Base-by-base conservation (phyloP, 2,113 vertebrate genomes). In the Epinephelus fuscoguttatus region DNA sequence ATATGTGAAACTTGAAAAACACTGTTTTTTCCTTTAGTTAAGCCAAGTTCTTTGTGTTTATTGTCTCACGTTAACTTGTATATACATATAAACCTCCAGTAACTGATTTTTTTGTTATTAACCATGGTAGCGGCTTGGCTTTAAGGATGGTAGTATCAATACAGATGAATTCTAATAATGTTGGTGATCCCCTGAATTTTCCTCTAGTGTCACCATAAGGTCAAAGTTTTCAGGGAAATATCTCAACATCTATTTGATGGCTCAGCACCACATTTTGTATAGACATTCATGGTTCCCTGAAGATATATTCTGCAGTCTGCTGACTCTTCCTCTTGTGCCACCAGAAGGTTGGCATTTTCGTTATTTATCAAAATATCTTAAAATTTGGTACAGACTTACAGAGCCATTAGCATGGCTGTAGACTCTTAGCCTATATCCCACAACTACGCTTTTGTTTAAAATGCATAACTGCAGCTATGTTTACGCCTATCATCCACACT, bases 1-100 rank as follows among this genome's bases (percentile, higher is more conserved):
- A 68, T 62, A 70, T 37, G 13, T 60, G 62, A 63, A 74, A 60
- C 21, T 47, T 47, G 8, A 60, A 55, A 40, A 49, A 25, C 11
- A 15, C 25, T 50, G n/a, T 0, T 74, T 77, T 71, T 47, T 15
- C 3, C 21, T 80, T 30, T 53, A 57, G 37, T 33, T 27, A 23
- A 49, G 17, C 25, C 4, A 4, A 17, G 25, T 45, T 59, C 9
- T 45, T 76, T 3, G 5, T 42, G 11, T 86, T 83, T 23, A 63
- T 68, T 70, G 52, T 10, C 11, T 6, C 8, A 27, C 70, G 78
- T 62, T 73, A 33, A 49, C 42, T 68, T 47, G 11, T 9, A 6
- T 18, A 57, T 13, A 49, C 3, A 47, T 42, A 53, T 62, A 42
- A 78, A 40, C 23, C 67, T 63, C 23, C 17, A 49, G 37, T 53